Percentiles rank a stretch among this genome's conserved stretches.
Conservation (phyloP, 2,797 vertebrate species). For the Melopsittacus undulatus region DNA sequence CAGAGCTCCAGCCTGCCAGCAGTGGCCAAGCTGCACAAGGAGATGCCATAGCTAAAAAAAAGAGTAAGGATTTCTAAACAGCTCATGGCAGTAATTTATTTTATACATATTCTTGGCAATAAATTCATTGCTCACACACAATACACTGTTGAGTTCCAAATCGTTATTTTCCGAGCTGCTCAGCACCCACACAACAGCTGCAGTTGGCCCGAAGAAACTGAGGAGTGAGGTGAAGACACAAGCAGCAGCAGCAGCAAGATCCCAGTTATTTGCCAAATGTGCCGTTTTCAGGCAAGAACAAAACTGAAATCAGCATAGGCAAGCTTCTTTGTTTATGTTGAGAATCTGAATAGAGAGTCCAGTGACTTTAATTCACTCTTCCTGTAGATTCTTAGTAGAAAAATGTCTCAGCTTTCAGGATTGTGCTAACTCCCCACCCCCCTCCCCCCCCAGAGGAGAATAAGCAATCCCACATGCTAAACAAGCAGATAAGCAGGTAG, state of each 20-base stretch:
- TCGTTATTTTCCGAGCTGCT: conserved; percentile 58
- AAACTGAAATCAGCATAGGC: conserved; percentile 9
- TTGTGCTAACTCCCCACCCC: neutral
- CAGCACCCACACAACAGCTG: conserved; percentile 50
- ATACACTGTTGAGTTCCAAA: conserved; percentile 39
- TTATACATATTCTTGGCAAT: conserved; percentile 40
- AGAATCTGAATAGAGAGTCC: neutral
- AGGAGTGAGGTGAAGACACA: conserved; percentile 55
- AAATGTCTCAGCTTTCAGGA: neutral
- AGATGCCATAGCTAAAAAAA: neutral
- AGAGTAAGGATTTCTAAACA: conserved; percentile 4
- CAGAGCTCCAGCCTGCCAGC: neutral
- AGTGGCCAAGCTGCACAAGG: neutral
- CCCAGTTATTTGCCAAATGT: conserved; percentile 36
- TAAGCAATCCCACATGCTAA: neutral
- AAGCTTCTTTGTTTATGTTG: conserved; percentile 22
- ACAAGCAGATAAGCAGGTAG: neutral
- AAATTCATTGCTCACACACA: conserved; percentile 19
- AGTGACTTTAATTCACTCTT: neutral
- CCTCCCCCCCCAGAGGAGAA: neutral
- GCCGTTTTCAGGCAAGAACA: neutral
- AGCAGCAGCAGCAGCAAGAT: conserved; percentile 36
- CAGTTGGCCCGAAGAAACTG: neutral
- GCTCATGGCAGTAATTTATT: neutral
- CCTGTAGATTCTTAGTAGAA: neutral